Evolutionary conservation across 2,888 invertebrate species (phyloP), one percentile per base, ranked within the genome.

Genomic region (Philopedon plagiatum): DNA sequence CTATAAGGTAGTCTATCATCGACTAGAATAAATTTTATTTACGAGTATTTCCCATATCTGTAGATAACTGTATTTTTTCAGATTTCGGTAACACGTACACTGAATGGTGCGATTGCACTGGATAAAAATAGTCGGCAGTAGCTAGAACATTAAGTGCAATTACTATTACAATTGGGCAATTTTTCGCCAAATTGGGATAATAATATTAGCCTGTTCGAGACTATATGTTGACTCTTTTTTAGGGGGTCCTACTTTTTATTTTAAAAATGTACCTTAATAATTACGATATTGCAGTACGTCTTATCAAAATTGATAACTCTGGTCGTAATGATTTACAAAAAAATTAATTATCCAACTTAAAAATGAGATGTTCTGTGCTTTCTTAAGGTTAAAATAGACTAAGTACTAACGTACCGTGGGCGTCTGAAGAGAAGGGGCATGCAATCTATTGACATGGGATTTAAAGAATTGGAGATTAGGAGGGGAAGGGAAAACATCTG

Each of bases 121-220:
- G 51, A 54, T 39, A 34, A 58, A 49, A 58, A 21, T 29, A 67
- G 67, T 60, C 67, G 58, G 49, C 60, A 67, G 39, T 67, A 67
- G 67, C 67, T 58, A 58, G 67, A 67, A 67, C 67, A 58, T 21
- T 37, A 57, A 49, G 23, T 21, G 21, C 49, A 49, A 15, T 63
- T 61, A 61, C n/a, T 61, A 61, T 18, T 29, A 26, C 61, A 46
- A 46, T 61, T 46, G 26, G 46, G 13, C 11, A 29, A 44, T n/a
- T 44, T 61, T 29, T 44, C 44, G 11, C 15, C 23, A 15, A 65
- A 46, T 32, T 54, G 37, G 11, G 9, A 51, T 63, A 54, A 54
- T 34, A 65, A 57, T 65, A 44, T 41, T 32, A 15, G 5, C 44
- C 29, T 54, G 51, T 54, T 54, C 51, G 51, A 54, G 51, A 54